Evolutionary conservation across 2,113 vertebrate species (phyloP), one percentile per base, ranked within the genome.

Genomic region (Apeltes quadracus): DNA sequence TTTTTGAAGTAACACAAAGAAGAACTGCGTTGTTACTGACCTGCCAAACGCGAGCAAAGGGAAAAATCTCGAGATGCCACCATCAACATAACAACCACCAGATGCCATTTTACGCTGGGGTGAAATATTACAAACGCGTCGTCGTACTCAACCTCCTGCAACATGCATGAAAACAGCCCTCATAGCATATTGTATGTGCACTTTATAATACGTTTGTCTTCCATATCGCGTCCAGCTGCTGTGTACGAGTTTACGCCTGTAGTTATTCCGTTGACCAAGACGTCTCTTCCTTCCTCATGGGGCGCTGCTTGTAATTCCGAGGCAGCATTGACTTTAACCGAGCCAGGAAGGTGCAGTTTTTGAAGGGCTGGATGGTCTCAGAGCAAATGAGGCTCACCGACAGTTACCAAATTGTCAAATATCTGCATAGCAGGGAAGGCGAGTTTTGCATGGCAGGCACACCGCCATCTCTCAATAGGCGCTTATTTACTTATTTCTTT

Each of bases 391-490:
- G 82, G 75, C 83, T 82, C 39, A 39, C 73, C 70, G 81, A 82
- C 79, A 69, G 61, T 61, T 78, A 78, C 41, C 63, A 78, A 85
- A 88, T 82, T 85, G 89, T 87, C 87, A 92, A 82, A 79, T 85
- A 81, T 83, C 75, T 74, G 69, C 75, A 80, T 88, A 85, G 84
- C 88, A 86, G 83, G 18, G 34, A 44, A 64, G 74, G 69, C 72
- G 76, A 73, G 54, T 90, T 80, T 83, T 48, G 76, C 85, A 87
- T 88, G 82, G 89, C 88, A 90, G 82, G 61, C 76, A 72, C 25
- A 76, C 84, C 70, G 81, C 91, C 88, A 90, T 92, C 88, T 92
- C 90, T 80, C 87, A 81, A 80, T 72, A 57, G 78, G 61, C 50
- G 46, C 54, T 63, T 56, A 46, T 65, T 83, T 85, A 78, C 77